These are phyloP conservation scores for Orchestes rusci DNA, from an alignment of 2,888 invertebrate genomes.

Conservation along the genomic window DNA sequence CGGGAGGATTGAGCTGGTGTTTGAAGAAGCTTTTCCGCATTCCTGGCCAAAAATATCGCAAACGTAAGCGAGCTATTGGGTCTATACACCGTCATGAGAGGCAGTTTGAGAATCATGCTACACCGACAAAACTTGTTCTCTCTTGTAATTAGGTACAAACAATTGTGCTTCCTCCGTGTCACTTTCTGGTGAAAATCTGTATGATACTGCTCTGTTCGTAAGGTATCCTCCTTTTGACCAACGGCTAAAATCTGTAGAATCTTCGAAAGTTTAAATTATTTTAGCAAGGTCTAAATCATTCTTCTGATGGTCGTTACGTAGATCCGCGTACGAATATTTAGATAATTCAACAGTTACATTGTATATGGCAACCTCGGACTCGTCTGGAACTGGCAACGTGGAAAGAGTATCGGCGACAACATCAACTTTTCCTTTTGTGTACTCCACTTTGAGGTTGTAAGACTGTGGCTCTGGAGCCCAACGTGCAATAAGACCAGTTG, in stretches of 20 bases:
- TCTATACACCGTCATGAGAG: too few relatives aligned
- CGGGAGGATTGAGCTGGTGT: too few relatives aligned
- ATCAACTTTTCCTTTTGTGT: slow-evolving; percentile 17
- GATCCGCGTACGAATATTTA: not conserved
- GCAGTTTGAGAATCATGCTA: too few relatives aligned
- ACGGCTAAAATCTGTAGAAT: not conserved
- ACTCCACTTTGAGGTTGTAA: slow-evolving; percentile 31
- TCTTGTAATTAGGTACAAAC: too few relatives aligned
- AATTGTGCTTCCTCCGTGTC: slow-evolving; percentile 30
- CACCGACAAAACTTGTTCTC: too few relatives aligned
- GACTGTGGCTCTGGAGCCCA: slow-evolving; percentile 40
- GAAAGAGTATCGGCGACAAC: slow-evolving; percentile 22
- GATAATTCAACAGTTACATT: slow-evolving; percentile 1
- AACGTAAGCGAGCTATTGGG: too few relatives aligned
- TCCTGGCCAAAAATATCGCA: too few relatives aligned
- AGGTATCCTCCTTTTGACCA: slow-evolving; percentile 28
- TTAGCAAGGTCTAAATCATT: not conserved
- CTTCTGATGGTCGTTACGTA: too few relatives aligned
- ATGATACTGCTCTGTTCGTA: slow-evolving; percentile 26
- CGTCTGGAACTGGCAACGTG: slow-evolving; percentile 1
- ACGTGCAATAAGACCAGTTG: slow-evolving; percentile 38
- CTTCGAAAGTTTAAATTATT: not conserved
- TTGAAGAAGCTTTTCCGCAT: too few relatives aligned
- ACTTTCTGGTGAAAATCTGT: slow-evolving; percentile 12
- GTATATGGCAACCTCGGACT: not conserved